Conservation (phyloP, 2,113 vertebrate genomes). For the Ceyx melanurus region DNA sequence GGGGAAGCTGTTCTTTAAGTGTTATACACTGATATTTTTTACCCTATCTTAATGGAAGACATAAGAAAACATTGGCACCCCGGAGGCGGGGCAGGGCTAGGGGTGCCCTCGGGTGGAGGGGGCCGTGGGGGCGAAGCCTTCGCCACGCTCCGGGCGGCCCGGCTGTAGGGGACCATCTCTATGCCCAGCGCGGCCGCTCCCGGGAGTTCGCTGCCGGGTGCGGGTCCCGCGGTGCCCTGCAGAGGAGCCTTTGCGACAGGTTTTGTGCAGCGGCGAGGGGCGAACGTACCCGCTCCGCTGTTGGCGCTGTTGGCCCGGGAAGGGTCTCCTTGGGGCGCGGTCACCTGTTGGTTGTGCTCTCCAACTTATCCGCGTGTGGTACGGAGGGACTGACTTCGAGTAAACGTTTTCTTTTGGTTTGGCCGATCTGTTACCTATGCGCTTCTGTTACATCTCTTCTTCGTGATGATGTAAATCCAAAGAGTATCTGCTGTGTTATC, state of each 20-base stretch:
- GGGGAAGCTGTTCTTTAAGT: too few species aligned
- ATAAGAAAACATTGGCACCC: too few species aligned
- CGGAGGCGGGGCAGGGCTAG: background rate
- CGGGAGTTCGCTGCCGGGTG: background rate
- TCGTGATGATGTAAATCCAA: accelerated
- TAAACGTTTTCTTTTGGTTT: background rate
- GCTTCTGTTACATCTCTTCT: accelerated
- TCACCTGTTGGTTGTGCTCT: background rate
- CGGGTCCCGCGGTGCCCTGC: background rate
- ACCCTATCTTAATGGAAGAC: too few species aligned
- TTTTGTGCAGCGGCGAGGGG: accelerated
- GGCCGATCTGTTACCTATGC: background rate
- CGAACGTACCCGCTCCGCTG: accelerated
- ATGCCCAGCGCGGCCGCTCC: background rate
- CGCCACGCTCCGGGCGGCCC: background rate
- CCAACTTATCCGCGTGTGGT: accelerated
- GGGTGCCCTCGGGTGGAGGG: background rate
- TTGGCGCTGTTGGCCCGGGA: accelerated
- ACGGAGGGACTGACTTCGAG: accelerated
- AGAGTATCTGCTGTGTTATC: accelerated
- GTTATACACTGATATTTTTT: too few species aligned
- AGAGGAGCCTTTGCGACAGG: accelerated
- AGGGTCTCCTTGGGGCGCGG: accelerated
- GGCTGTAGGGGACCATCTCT: background rate
- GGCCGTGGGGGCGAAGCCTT: background rate